A percentile compares a stretch with the other conserved stretches of the same genome.
Conservation (phyloP, 2,113 vertebrate species). For the Solenodon paradoxus region DNA sequence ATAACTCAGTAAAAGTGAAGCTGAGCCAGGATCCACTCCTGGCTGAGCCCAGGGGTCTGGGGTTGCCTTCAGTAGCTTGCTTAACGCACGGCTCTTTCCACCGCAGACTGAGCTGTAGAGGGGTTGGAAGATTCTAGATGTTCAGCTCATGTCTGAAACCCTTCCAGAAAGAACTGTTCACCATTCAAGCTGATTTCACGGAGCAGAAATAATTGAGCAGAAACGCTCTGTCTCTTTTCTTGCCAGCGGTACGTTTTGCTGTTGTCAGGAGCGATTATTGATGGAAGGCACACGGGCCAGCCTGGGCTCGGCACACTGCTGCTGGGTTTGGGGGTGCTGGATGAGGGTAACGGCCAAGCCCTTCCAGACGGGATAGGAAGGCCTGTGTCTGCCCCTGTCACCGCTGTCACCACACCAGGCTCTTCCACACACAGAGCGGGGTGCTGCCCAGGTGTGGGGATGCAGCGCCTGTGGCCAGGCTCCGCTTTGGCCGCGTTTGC, state of each 20-base stretch:
- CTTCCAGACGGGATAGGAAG: rapidly evolving
- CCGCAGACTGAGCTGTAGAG: not conserved
- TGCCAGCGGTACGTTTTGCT: not conserved
- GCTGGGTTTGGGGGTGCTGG: too few relatives aligned
- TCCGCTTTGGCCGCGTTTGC: not conserved
- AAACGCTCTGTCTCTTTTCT: not conserved
- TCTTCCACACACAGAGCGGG: too few relatives aligned
- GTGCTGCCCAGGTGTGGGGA: rapidly evolving
- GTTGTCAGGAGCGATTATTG: not conserved
- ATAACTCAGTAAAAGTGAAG: not conserved
- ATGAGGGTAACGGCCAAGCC: not conserved
- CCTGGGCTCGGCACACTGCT: not conserved
- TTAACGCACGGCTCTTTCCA: not conserved
- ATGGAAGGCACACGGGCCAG: not conserved
- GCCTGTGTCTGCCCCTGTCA: not conserved
- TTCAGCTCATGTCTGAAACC: not conserved
- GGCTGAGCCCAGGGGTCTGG: not conserved
- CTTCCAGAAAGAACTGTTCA: not conserved
- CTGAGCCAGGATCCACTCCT: not conserved
- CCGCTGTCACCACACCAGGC: too few relatives aligned
- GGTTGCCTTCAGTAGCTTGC: not conserved
- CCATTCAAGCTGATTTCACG: not conserved
- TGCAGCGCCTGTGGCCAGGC: rapidly evolving
- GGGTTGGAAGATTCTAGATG: not conserved
- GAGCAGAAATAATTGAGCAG: not conserved